phyloP scores from a whole-genome alignment of 2,113 vertebrate species.

The Hucho hucho region DNA sequence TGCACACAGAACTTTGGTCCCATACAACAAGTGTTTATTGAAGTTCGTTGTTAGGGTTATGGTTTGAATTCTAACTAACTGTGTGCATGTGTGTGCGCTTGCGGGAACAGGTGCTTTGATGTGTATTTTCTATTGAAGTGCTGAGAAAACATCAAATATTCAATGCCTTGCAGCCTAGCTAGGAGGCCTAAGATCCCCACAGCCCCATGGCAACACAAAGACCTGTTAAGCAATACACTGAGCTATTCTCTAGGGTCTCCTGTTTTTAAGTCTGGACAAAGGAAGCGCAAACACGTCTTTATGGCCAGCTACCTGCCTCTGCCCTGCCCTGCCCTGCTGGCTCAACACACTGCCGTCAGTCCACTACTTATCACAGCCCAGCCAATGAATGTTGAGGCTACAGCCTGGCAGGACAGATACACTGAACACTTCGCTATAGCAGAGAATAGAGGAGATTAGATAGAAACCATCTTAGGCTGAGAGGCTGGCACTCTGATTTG shows the following conservation, averaged over 20 bases:
- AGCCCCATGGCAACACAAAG: background rate
- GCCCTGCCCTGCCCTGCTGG: too few species aligned
- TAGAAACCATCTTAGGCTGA: background rate
- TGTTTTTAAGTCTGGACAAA: slow-evolving; percentile 4
- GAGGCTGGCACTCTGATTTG: too few species aligned
- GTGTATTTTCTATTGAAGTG: too few species aligned
- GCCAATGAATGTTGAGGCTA: background rate
- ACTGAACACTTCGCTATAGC: background rate
- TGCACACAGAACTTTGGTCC: background rate
- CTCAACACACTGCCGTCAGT: too few species aligned
- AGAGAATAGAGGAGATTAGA: too few species aligned
- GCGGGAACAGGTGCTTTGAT: background rate
- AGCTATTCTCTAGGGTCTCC: slow-evolving; percentile 2
- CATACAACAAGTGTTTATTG: background rate
- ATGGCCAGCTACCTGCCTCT: background rate
- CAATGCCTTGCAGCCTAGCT: background rate
- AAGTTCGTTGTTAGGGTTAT: too few species aligned
- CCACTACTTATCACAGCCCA: background rate
- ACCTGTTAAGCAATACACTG: background rate
- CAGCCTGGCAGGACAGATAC: background rate
- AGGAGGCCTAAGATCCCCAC: background rate
- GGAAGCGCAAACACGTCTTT: background rate
- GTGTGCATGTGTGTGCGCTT: background rate
- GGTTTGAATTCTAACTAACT: background rate
- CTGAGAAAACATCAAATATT: too few species aligned